Evolutionary conservation across 2,888 invertebrate genomes (phyloP).

Genomic region (Panorpa germanica): DNA sequence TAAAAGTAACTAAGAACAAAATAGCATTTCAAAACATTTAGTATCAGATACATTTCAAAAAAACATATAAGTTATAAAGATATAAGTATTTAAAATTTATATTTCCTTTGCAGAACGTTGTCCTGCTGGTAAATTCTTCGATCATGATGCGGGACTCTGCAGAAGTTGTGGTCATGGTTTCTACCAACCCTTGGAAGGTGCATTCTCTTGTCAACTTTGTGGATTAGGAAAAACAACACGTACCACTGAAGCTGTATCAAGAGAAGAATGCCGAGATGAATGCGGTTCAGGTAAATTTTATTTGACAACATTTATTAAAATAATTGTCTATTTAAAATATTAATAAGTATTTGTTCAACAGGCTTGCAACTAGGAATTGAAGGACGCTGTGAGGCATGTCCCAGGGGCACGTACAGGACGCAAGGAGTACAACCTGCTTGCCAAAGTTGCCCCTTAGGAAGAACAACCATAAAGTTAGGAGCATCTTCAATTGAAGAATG

Average conservation of each 20-base stretch:
- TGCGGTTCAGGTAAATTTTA: conserved; percentile 40
- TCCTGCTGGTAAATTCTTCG: conserved; percentile 85
- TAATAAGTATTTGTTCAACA: conserved; percentile 16
- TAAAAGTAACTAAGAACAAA: not conserved
- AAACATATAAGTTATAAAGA: not conserved
- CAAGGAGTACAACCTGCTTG: conserved; percentile 82
- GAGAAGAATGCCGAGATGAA: conserved; percentile 77
- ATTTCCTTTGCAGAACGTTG: conserved; percentile 48
- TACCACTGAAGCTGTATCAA: conserved; percentile 73
- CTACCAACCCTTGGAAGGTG: conserved; percentile 79
- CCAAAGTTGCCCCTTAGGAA: conserved; percentile 68
- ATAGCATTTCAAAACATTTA: not conserved
- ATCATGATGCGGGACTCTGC: conserved; percentile 73
- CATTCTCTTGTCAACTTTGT: conserved; percentile 75
- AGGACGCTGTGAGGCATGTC: conserved; percentile 85
- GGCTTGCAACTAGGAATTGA: conserved; percentile 72
- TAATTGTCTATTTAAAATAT: too few relatives aligned
- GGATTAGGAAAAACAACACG: conserved; percentile 84
- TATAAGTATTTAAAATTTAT: conserved; percentile 3
- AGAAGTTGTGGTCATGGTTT: conserved; percentile 87
- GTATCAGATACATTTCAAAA: not conserved
- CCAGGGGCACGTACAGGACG: conserved; percentile 68
- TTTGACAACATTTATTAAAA: not conserved
- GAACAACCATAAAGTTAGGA: conserved; percentile 75
- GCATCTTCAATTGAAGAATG: conserved; percentile 78